Conservation (phyloP, 2,797 vertebrate genomes). For the Muraenolepis orangiensis region DNA sequence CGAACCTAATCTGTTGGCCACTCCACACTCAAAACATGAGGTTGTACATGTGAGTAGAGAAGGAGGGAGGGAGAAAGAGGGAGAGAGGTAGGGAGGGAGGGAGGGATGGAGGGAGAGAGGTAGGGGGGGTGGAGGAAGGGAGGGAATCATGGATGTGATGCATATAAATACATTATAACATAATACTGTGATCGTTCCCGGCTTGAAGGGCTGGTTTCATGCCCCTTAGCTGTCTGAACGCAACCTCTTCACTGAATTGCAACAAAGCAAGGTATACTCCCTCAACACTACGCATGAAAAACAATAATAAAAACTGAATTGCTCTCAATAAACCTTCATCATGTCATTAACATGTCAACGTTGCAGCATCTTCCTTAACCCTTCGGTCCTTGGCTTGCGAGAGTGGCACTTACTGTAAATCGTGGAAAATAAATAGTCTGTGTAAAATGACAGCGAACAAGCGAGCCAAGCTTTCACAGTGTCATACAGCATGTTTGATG, state of each 20-base stretch:
- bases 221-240: background rate
- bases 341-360: background rate
- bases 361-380: background rate
- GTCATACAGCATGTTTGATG: conserved; percentile 12
- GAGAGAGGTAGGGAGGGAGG: background rate
- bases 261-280: background rate
- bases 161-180: background rate
- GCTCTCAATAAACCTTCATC: background rate
- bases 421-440: conserved; percentile 44
- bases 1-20: background rate
- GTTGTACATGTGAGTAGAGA: background rate
- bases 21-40: background rate
- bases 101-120: background rate
- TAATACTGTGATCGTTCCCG: background rate
- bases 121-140: background rate
- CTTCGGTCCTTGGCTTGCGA: conserved; percentile 54
- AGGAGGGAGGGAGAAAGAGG: no score
- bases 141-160: background rate
- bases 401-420: conserved; percentile 49
- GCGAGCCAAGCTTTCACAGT: conserved; percentile 38
- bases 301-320: background rate
- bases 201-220: background rate
- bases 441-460: conserved; percentile 20
- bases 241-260: background rate
- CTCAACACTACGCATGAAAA: background rate